Base-by-base conservation (phyloP, 37 sponge, comb jelly and placozoan genomes). In the Aplysina aerophoba region DNA sequence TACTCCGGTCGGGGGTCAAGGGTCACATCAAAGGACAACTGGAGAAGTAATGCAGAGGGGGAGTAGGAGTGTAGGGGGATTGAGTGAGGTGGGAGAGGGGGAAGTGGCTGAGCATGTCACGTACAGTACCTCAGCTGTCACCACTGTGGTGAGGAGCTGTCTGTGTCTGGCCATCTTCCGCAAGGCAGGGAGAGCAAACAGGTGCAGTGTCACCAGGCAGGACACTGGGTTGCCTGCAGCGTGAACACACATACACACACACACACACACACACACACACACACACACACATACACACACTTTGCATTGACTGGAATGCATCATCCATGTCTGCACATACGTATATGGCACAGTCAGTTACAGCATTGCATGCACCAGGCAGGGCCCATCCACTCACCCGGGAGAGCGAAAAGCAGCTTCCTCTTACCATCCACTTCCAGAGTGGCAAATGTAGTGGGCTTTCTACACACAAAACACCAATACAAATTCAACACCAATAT, bases 361-460 rank as follows among this genome's bases (percentile, higher is more conserved):
- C 8, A 44, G 8, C 3, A 11, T 3, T 8, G 8, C 50, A 44
- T 3, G 3, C 50, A 44, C 3, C 6, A 8, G 3, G 50, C 39
- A 11, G 50, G 50, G 50, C 8, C 50, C 50, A 44, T 3, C 50
- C 50, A 44, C 50, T 44, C 50, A 91, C 98, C 99, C 83, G 99
- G 99, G 11, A 99, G 88, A 59, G 94, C 92, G 85, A 99, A 99
- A 27, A 95, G 81, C 36, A 97, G 87, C 85, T 94, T 94, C 40
- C 22, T 82, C 41, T 73, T 65, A 6, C 93, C 93, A 34, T 79
- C 73, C 17, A 69, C 44, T 11, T 84, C 79, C 2, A 93, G 55
- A 35, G 97, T 94, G 35, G 94, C 97, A 85, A 99, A 97, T n/a
- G 97, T 97, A 19, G 97, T 97, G 27, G 99, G 99, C 80, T 99